Base-by-base conservation (phyloP, 2,113 vertebrate species). In the Plecotus auritus region DNA sequence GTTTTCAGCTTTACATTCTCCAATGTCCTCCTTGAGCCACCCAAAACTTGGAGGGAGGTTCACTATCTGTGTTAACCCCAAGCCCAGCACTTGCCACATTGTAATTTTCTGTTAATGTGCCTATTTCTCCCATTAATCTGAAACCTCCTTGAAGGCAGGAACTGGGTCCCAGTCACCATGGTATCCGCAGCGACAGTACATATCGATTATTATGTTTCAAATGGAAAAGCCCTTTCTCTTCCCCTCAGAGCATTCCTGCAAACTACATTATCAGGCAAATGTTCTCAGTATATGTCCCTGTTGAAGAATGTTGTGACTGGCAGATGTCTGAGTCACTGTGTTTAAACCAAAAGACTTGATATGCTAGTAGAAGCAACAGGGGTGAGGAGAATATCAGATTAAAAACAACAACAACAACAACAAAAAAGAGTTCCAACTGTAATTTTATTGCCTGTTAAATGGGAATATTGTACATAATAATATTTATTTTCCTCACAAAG, bases 381-480 rank as follows among this genome's bases (percentile, higher is more conserved):
- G 54, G 45, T 93, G 51, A 88, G 70, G 18, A 83, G 17, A 77
- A 91, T 76, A 51, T 76, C 64, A 89, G 56, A 83, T 82, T 11
- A 61, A 56, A 82, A 35, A 56, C 54, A 74, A 73, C 22, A 59
- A 3, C 2, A 47, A 91, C 9, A 73, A 81, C 20, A 54, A 77
- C 83, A 81, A 47, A 84, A 70, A 93, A 9, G 2, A 32, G 47
- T 70, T 32, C 35, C 49, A 37, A 16, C 56, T 93, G 74, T 35
- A 80, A 77, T 90, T 93, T 82, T 45, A 89, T 93, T 72, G 37
- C 93, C 76, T 85, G n/a, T 35, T 51, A 51, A 72, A 72, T 90
- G 85, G 77, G 85, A 94, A 47, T 28, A 54, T 37, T 85, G 13
- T 76, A 70, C 45, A 37, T 28, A 59, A 90, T 32, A 84, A 85